phyloP scores from a whole-genome alignment of 2,888 invertebrate species.

The Leptinotarsa haldemani region DNA sequence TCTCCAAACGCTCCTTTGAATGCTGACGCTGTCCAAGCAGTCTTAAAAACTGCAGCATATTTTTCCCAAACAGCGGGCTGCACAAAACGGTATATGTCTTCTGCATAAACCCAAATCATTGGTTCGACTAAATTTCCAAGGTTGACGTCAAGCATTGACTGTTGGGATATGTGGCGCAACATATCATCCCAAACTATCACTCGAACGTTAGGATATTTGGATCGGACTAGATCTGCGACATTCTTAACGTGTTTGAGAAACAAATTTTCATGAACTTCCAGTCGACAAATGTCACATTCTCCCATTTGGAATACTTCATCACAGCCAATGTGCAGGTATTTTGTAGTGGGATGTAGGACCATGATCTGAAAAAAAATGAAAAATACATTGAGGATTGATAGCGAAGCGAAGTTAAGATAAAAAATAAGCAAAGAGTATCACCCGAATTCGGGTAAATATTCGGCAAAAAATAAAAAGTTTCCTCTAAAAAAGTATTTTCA shows the following conservation, averaged over 20 bases:
- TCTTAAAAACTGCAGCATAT: slow-evolving; percentile 75
- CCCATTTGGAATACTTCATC: slow-evolving; percentile 81
- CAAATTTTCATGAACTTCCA: slow-evolving; percentile 68
- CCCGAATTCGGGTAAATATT: no score
- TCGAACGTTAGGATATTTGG: slow-evolving; percentile 70
- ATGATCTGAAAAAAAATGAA: slow-evolving; percentile 54
- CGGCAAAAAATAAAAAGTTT: no score
- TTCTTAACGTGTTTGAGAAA: slow-evolving; percentile 74
- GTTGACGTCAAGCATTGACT: slow-evolving; percentile 71
- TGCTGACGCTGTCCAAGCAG: slow-evolving; percentile 80
- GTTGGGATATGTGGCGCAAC: slow-evolving; percentile 74
- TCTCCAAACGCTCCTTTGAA: slow-evolving; percentile 82
- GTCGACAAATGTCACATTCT: slow-evolving; percentile 73
- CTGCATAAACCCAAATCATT: slow-evolving; percentile 86
- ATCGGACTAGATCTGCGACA: slow-evolving; percentile 72
- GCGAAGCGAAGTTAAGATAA: no score
- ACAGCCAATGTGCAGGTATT: slow-evolving; percentile 78
- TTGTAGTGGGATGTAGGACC: slow-evolving; percentile 58
- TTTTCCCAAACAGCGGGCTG: slow-evolving; percentile 73
- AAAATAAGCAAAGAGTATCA: no score
- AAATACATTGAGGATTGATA: no score
- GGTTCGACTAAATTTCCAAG: slow-evolving; percentile 78
- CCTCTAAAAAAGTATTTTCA: no score
- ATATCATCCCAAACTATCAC: slow-evolving; percentile 87
- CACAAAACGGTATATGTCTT: slow-evolving; percentile 72